A percentile compares a stretch with the other conserved stretches of the same genome.
Evolutionary conservation across 2,797 vertebrate genomes (phyloP).

Genomic region (Anniella stebbinsi): DNA sequence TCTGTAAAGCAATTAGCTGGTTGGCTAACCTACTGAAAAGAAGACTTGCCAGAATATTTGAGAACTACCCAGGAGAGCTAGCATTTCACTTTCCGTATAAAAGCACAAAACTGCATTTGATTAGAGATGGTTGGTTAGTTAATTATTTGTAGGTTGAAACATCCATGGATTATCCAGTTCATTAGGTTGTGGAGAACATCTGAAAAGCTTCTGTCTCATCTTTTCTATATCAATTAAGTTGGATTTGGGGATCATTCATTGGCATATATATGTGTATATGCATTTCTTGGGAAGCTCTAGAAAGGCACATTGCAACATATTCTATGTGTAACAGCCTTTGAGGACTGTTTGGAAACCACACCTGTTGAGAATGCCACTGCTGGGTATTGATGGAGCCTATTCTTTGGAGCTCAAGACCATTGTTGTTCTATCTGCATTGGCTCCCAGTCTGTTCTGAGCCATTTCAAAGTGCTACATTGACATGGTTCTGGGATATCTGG

Average conservation of each 20-base stretch:
- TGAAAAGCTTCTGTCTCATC: constrained; percentile 3
- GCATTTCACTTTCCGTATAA: constrained; percentile 12
- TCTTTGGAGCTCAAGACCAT: background rate
- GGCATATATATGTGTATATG: background rate
- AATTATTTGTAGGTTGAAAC: constrained; percentile 24
- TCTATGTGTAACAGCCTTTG: background rate
- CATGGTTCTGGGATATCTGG: background rate
- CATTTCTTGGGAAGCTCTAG: background rate
- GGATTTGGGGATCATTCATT: background rate
- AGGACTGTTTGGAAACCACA: background rate
- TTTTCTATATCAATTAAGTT: constrained; percentile 31
- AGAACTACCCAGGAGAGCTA: constrained; percentile 23
- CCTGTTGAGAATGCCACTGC: no score
- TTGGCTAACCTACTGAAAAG: constrained; percentile 20
- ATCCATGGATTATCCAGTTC: constrained; percentile 25
- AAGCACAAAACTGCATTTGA: constrained; percentile 25
- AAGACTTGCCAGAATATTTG: background rate
- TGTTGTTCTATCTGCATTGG: background rate
- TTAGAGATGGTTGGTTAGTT: constrained; percentile 34
- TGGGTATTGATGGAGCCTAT: background rate
- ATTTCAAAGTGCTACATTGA: background rate
- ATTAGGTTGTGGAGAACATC: constrained; percentile 22
- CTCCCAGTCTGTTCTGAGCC: no score
- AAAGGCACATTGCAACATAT: background rate
- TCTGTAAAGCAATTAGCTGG: constrained; percentile 27